Base-by-base conservation (phyloP, 2,888 invertebrate genomes). In the Geotrupes spiniger region DNA sequence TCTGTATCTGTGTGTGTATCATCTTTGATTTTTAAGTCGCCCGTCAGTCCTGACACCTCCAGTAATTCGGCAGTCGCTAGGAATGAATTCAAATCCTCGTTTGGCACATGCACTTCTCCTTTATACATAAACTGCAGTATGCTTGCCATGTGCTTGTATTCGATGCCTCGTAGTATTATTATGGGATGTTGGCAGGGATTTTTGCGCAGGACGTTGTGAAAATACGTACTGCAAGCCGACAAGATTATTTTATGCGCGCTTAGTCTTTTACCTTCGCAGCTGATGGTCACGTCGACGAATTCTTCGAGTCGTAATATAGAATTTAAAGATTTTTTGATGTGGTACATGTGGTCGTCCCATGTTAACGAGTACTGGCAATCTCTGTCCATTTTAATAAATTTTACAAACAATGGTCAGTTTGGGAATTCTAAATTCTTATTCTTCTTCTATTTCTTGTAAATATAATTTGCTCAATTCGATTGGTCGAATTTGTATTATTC, bases 331-430 rank as follows among this genome's bases (percentile, higher is more conserved):
- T 84, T 85, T 55, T 86, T 87, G 64, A 92, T 84, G 72, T 87
- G 86, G 64, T 81, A 80, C 67, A 87, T 80, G 70, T 91, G 89
- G 74, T 90, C 89, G 72, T 89, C 90, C 92, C 92, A 92, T 57
- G 89, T 84, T 60, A 92, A 76, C 57, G 89, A 89, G 74, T 89
- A 92, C 69, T 90, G 89, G 49, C 65, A 64, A 9, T 59, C 48
- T 56, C 56, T 59, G 25, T 52, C 53, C 36, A n/a, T n/a, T n/a
- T n/a, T n/a, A n/a, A n/a, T n/a, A n/a, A n/a, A n/a, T n/a, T n/a
- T n/a, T n/a, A n/a, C n/a, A n/a, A n/a, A n/a, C n/a, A n/a, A n/a
- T n/a, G n/a, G n/a, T n/a, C n/a, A n/a, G n/a, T n/a, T n/a, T n/a
- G n/a, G n/a, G n/a, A n/a, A n/a, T n/a, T n/a, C n/a, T n/a, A n/a